These are phyloP conservation scores for Ia io DNA, from an alignment of 2,113 vertebrate species.

Conservation along the genomic window DNA sequence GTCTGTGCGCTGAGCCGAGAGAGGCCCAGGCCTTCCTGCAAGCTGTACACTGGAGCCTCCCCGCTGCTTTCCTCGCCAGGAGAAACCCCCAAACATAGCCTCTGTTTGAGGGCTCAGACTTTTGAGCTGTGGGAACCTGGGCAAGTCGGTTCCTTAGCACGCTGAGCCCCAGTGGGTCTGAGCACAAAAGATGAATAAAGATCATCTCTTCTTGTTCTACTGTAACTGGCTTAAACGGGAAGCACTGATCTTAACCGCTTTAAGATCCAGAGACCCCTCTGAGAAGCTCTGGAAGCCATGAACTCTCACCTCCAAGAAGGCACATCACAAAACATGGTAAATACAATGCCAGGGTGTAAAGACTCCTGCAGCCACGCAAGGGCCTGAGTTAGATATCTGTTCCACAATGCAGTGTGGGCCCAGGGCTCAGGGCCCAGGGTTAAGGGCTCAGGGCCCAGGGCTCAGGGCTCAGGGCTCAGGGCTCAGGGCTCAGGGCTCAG, in stretches of 20 bases:
- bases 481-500: not conserved
- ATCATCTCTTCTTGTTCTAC: not conserved
- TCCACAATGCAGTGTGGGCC: not conserved
- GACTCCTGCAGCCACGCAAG: accelerated
- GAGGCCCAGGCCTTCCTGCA: not conserved
- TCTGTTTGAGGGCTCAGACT: not conserved
- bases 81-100: not conserved
- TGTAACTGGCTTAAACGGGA: not conserved
- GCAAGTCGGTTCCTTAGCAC: not conserved
- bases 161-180: not conserved
- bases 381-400: not conserved
- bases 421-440: not conserved
- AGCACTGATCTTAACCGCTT: not conserved
- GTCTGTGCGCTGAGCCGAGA: not conserved
- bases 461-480: not conserved
- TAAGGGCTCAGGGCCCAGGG: not conserved
- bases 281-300: not conserved
- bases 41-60: accelerated
- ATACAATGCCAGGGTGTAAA: accelerated
- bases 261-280: not conserved
- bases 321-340: not conserved
- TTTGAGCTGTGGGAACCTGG: not conserved
- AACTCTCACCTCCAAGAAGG: not conserved
- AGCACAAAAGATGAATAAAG: not conserved
- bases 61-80: not conserved